These are phyloP conservation scores for Onychomys torridus DNA, from an alignment of 2,797 vertebrate species.

Conservation along the genomic window DNA sequence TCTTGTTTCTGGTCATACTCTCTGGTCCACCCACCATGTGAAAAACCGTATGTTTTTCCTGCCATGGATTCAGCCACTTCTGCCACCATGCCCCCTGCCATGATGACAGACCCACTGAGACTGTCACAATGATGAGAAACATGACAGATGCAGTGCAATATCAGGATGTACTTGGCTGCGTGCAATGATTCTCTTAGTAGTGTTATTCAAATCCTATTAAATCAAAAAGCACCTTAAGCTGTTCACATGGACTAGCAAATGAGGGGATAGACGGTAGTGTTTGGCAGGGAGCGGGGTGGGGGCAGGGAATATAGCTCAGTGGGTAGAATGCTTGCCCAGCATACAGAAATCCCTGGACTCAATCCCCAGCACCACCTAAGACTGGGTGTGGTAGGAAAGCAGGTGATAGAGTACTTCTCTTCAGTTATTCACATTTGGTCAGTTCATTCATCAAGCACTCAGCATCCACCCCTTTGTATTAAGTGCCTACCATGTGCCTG, in stretches of 20 bases:
- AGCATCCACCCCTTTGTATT: background rate
- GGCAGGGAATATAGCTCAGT: no score
- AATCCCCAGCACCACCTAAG: background rate
- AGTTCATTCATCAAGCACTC: background rate
- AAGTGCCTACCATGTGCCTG: background rate
- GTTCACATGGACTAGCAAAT: background rate
- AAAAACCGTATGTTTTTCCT: background rate
- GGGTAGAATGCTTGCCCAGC: background rate
- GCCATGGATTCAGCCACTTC: background rate
- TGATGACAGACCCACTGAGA: background rate
- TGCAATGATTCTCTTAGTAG: background rate
- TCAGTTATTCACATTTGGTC: background rate
- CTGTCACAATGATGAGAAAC: background rate
- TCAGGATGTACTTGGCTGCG: background rate
- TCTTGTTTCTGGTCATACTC: background rate
- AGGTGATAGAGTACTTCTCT: background rate
- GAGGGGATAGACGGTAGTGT: no score
- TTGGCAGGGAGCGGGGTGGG: no score
- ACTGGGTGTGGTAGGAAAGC: no score
- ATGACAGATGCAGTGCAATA: no score
- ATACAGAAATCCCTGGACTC: background rate
- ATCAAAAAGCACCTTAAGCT: background rate
- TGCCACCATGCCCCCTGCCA: background rate
- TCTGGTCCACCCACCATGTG: background rate
- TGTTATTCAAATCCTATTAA: rapidly evolving